Evolutionary conservation across 1,140 invertebrate species (phyloP).

Genomic region (Drosophila sulfurigaster): DNA sequence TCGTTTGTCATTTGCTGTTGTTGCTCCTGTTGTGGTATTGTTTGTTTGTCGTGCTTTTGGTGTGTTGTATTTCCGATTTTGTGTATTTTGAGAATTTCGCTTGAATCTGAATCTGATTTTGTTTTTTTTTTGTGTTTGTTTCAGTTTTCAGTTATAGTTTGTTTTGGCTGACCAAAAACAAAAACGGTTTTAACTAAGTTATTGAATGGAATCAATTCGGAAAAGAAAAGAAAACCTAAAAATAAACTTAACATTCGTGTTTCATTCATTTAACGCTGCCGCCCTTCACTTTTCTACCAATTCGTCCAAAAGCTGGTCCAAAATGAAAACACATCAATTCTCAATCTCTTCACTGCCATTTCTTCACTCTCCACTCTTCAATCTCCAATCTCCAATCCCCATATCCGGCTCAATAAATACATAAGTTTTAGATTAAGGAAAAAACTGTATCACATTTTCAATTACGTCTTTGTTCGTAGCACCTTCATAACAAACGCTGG

Average conservation of each 20-base stretch:
- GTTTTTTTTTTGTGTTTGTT: background rate
- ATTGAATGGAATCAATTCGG: constrained; percentile 31
- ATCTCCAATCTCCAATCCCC: too few relatives aligned
- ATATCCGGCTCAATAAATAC: constrained; percentile 71
- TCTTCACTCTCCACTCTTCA: background rate
- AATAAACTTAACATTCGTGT: constrained; percentile 31
- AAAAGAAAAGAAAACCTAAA: constrained; percentile 5
- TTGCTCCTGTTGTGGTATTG: constrained; percentile 26
- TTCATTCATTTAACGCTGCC: background rate
- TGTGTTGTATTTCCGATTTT: constrained; percentile 22
- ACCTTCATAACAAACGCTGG: constrained; percentile 76
- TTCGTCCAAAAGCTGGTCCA: background rate
- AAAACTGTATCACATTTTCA: constrained; percentile 85
- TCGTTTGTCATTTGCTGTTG: constrained; percentile 24
- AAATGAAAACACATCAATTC: constrained; percentile 25
- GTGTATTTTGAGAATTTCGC: constrained; percentile 8
- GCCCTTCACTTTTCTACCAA: background rate
- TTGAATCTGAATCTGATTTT: constrained; percentile 8
- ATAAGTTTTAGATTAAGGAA: constrained; percentile 70
- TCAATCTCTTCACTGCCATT: constrained; percentile 17
- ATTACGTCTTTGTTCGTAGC: constrained; percentile 85
- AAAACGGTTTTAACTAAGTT: constrained; percentile 12
- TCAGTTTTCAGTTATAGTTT: background rate
- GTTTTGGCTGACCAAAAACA: constrained; percentile 28
- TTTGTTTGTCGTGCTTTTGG: constrained; percentile 21